Conservation (phyloP, 2,113 vertebrate genomes). For the Dunckerocampus dactyliophorus region DNA sequence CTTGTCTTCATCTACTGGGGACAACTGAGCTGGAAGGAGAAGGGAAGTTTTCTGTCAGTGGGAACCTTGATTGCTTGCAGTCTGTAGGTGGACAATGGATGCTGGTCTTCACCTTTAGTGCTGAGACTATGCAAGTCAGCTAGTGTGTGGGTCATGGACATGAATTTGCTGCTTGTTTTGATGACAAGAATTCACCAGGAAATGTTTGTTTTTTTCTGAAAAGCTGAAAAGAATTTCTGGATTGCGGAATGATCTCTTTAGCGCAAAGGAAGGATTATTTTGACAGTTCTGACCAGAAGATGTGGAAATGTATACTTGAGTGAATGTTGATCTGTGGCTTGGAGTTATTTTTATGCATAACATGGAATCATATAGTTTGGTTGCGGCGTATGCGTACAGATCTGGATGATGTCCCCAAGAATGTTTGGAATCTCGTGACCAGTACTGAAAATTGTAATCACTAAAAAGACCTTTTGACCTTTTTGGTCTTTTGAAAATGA, state of each 20-base stretch:
- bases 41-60: background rate
- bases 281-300: constrained; percentile 11
- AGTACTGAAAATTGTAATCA: constrained; percentile 13
- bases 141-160: constrained; percentile 18
- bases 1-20: background rate
- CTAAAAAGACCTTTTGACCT: background rate
- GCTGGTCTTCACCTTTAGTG: constrained; percentile 16
- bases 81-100: constrained; percentile 21
- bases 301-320: constrained; percentile 21
- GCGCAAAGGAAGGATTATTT: constrained; percentile 16
- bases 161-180: constrained; percentile 21
- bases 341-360: constrained; percentile 20
- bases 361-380: constrained; percentile 20
- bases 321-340: constrained; percentile 16
- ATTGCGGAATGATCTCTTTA: constrained; percentile 46
- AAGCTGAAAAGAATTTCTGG: constrained; percentile 13
- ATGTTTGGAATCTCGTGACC: constrained; percentile 19
- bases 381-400: background rate
- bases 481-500: constrained; percentile 71
- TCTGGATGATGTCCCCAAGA: constrained; percentile 3
- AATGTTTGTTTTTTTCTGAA: background rate
- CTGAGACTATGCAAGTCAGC: constrained; percentile 23
- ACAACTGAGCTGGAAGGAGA: background rate
- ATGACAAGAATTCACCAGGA: constrained; percentile 4
- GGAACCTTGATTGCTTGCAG: background rate